Evolutionary conservation across 2,888 invertebrate genomes (phyloP).

Genomic region (Drosophila demipolita): DNA sequence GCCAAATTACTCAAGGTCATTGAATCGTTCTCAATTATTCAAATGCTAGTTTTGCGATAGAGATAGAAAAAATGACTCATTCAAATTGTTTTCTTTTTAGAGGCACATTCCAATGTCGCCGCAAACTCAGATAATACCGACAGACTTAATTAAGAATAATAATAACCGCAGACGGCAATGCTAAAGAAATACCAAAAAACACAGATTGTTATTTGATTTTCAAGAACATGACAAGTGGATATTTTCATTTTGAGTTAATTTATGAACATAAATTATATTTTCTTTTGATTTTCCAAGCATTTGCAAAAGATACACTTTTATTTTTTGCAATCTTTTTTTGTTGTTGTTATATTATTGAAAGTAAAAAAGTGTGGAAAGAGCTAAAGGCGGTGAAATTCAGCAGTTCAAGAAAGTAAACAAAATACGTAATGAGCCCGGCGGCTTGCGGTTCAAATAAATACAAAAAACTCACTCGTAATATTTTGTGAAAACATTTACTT

Average conservation of each 20-base stretch:
- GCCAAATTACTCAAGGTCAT: slow-evolving; percentile 55
- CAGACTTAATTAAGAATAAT: slow-evolving; percentile 34
- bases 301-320: slow-evolving; percentile 9
- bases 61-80: slow-evolving; percentile 41
- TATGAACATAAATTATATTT: slow-evolving; percentile 53
- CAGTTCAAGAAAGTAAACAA: slow-evolving; percentile 45
- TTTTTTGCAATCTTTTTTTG: slow-evolving; percentile 6
- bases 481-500: slow-evolving; percentile 30
- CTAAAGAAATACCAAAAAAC: slow-evolving; percentile 27
- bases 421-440: slow-evolving; percentile 37
- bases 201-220: slow-evolving; percentile 35
- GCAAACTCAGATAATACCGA: slow-evolving; percentile 24
- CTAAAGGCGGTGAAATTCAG: slow-evolving; percentile 43
- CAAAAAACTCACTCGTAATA: slow-evolving; percentile 28
- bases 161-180: slow-evolving; percentile 21
- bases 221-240: slow-evolving; percentile 54
- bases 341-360: slow-evolving; percentile 31
- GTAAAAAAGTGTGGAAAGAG: slow-evolving; percentile 24
- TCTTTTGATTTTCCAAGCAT: slow-evolving; percentile 36
- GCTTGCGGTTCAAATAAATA: slow-evolving; percentile 26
- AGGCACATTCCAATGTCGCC: slow-evolving; percentile 46
- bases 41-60: neutral
- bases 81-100: slow-evolving; percentile 11
- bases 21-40: slow-evolving; percentile 19
- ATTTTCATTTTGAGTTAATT: slow-evolving; percentile 52